Evolutionary conservation across 2,888 invertebrate species (phyloP), one percentile per base, ranked within the genome.

Genomic region (Parnassius apollo): DNA sequence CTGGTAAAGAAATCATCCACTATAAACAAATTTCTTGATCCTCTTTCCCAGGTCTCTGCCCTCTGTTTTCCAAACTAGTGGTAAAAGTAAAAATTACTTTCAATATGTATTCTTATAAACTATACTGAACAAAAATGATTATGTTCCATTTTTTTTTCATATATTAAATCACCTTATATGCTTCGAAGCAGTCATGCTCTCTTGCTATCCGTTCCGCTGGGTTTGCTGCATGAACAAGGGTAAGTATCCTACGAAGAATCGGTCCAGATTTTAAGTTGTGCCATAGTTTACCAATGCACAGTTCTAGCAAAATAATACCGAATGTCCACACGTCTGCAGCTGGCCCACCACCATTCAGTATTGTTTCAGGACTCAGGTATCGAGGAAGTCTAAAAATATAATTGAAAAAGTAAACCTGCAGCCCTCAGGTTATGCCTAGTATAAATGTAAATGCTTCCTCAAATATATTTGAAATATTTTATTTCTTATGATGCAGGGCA

Each of bases 321-420:
- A 98, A 88, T 1, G 98, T 95, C 99, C 99, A 99, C 42, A 98
- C 93, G 86, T 99, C 99, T 18, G 95, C 95, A 82, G 97, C 96
- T 0, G 95, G 93, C 57, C 96, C 95, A 59, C 94, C 93, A 42
- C 94, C 94, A 59, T 93, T 93, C 2, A 96, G 78, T 71, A 96
- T 94, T 48, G 96, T 94, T 88, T 98, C 97, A 0, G 97, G 97
- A 25, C 97, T 95, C 67, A 95, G 93, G 76, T 97, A 97, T 70
- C 94, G 94, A 59, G 96, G 94, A 72, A 95, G 93, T 9, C 96
- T 96, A 75, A 53, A 18, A 62, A 35, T 12, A 55, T 35, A 42
- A 48, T 9, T 50, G 12, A 25, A 25, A 25, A 25, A 25, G 35
- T 56, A 55, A 9, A 13, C 13, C 13, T 50, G 46, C 46, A 1